Evolutionary conservation across 2,888 invertebrate species (phyloP).

Genomic region (Linyphia triangularis): DNA sequence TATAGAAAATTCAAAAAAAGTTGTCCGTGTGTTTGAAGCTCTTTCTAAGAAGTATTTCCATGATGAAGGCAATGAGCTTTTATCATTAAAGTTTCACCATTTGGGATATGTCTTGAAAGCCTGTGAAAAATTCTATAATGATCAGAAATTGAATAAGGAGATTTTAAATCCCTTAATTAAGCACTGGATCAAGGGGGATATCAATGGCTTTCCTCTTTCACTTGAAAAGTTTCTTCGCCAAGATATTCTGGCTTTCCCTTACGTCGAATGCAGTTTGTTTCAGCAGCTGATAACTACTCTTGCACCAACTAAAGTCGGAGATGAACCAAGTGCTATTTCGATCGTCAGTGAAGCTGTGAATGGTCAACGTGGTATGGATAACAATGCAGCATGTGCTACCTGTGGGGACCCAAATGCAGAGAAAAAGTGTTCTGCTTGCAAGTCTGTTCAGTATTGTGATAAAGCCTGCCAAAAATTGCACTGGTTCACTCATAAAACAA

Average conservation of each 20-base stretch:
- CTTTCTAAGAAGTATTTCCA: slow-evolving; percentile 94
- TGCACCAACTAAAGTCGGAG: slow-evolving; percentile 83
- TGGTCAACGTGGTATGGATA: slow-evolving; percentile 85
- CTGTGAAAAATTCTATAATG: slow-evolving; percentile 83
- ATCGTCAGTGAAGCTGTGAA: slow-evolving; percentile 89
- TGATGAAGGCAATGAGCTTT: slow-evolving; percentile 91
- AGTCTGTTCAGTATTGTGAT: slow-evolving; percentile 95
- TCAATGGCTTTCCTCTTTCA: slow-evolving; percentile 82
- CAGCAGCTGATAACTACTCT: slow-evolving; percentile 83
- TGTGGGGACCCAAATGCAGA: slow-evolving; percentile 93
- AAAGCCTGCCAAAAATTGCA: slow-evolving; percentile 94
- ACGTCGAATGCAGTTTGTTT: slow-evolving; percentile 92
- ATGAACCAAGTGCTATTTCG: slow-evolving; percentile 87
- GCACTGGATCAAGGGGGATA: slow-evolving; percentile 84
- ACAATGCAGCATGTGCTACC: slow-evolving; percentile 83
- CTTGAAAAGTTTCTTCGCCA: slow-evolving; percentile 89
- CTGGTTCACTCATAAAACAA: slow-evolving; percentile 82
- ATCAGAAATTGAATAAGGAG: slow-evolving; percentile 56
- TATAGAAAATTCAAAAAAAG: slow-evolving; percentile 87
- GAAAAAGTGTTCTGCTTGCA: slow-evolving; percentile 97
- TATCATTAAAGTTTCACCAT: slow-evolving; percentile 94
- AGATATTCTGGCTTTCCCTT: slow-evolving; percentile 93
- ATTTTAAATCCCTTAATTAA: slow-evolving; percentile 84
- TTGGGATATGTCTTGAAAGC: slow-evolving; percentile 87
- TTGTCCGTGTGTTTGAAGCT: slow-evolving; percentile 88